A percentile compares a stretch with the other conserved stretches of the same genome.
These are phyloP conservation scores for Scolanthus callimorphus DNA, from an alignment of 92 coral and sea anemone species.

Conservation along the genomic window DNA sequence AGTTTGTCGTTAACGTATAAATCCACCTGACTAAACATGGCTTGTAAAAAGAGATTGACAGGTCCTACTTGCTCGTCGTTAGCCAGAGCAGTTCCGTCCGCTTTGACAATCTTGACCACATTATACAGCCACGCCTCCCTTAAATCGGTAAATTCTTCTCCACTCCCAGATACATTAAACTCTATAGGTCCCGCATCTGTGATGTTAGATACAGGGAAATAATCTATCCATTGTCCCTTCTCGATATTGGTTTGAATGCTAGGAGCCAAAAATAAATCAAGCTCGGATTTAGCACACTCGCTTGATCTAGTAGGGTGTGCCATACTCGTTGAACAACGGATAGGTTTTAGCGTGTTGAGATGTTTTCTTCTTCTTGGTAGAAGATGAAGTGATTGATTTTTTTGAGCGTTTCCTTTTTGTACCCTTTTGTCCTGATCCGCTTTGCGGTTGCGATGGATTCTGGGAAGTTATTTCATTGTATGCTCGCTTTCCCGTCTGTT, in stretches of 20 bases:
- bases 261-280: conserved; percentile 27
- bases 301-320: conserved; percentile 12
- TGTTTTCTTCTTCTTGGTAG: conserved; percentile 48
- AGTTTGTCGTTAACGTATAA: not conserved
- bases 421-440: conserved; percentile 10
- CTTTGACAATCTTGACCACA: not conserved
- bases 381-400: conserved; percentile 22
- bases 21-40: not conserved
- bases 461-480: conserved; percentile 6
- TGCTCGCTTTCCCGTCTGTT: conserved; percentile 6
- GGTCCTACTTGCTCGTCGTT: not conserved
- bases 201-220: too few relatives aligned
- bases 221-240: too few relatives aligned
- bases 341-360: conserved; percentile 12
- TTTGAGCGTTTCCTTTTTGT: conserved; percentile 29
- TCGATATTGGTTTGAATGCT: conserved; percentile 32
- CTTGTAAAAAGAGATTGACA: not conserved
- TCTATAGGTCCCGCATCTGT: too few relatives aligned
- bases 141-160: too few relatives aligned
- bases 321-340: conserved; percentile 5
- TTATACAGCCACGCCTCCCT: too few relatives aligned
- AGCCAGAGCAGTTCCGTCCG: not conserved
- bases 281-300: conserved; percentile 26
- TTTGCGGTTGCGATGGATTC: conserved; percentile 14
- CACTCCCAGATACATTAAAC: too few relatives aligned